Base-by-base conservation (phyloP, 2,888 invertebrate genomes). In the Melikaiella ostensackeni region DNA sequence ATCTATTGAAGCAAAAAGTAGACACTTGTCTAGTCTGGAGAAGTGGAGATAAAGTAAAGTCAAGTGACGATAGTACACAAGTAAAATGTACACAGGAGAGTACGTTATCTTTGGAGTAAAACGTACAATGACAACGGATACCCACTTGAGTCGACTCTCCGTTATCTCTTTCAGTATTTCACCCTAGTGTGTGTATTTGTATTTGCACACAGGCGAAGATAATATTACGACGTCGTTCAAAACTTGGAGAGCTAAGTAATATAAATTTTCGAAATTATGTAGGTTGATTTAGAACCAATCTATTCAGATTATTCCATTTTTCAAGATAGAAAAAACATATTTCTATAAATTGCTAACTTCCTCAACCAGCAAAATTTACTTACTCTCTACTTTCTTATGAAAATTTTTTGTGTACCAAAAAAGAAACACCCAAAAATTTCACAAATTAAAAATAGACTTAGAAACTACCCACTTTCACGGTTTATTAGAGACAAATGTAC, bases 111-210 rank as follows among this genome's bases (percentile, higher is more conserved):
- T 59, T 59, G 13, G 59, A 59, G 62, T 30, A 59, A 74, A 27
- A 35, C 33, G 57, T 38, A 33, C 13, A 24, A 38, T 66, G 78
- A 78, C 78, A 79, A 27, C 61, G 38, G 63, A 80, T 74, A 77
- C 76, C 33, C 64, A 46, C 63, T 46, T 75, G 24, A 59, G 27
- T 59, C 33, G 76, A 66, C 57, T 35, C 27, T 59, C 59, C 27
- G 27, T 59, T 59, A 59, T 59, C 27, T 59, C 27, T 59, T 13
- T 16, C 27, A 27, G 59, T 59, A 59, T 59, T 30, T 75, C 61
- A 33, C 75, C 42, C 30, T 4, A 75, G 50, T 74, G 55, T 55
- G 74, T 57, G 35, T 57, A 74, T 74, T 74, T 57, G 35, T 57
- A 74, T 35, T 57, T 57, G 33, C 74, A 50, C 38, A 21, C n/a